These are phyloP conservation scores for Branchinecta sandiegonensis DNA, from an alignment of 2,888 invertebrate species.

Conservation along the genomic window DNA sequence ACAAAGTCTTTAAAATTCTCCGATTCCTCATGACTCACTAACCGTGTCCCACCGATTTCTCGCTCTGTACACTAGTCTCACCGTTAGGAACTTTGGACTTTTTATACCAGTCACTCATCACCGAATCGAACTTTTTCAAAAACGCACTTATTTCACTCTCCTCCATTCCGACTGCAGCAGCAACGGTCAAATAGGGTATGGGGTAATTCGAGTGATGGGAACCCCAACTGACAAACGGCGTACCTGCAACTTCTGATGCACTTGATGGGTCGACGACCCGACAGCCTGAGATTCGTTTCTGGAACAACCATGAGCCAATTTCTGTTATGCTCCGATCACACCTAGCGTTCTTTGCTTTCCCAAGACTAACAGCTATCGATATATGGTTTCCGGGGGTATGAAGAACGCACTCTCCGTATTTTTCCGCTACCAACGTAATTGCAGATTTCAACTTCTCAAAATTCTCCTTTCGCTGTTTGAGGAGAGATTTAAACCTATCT, in stretches of 20 bases:
- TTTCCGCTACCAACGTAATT: constrained; percentile 42
- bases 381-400: constrained; percentile 51
- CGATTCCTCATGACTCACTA: no score
- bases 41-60: no score
- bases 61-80: no score
- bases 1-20: no score
- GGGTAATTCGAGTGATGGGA: constrained; percentile 46
- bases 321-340: background rate
- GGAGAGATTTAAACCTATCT: constrained; percentile 45
- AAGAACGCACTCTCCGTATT: constrained; percentile 45
- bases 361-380: constrained; percentile 40
- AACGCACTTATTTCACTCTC: constrained; percentile 52
- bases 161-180: constrained; percentile 53
- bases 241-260: background rate
- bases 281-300: background rate
- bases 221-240: constrained; percentile 47
- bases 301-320: background rate
- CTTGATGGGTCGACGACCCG: background rate
- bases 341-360: background rate
- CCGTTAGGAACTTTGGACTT: background rate
- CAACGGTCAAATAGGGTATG: constrained; percentile 54
- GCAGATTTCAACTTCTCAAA: constrained; percentile 46
- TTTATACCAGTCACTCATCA: constrained; percentile 29
- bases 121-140: constrained; percentile 47
- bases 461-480: constrained; percentile 45